Evolutionary conservation across 1,140 invertebrate genomes (phyloP).

Genomic region (Zaprionus davidi): DNA sequence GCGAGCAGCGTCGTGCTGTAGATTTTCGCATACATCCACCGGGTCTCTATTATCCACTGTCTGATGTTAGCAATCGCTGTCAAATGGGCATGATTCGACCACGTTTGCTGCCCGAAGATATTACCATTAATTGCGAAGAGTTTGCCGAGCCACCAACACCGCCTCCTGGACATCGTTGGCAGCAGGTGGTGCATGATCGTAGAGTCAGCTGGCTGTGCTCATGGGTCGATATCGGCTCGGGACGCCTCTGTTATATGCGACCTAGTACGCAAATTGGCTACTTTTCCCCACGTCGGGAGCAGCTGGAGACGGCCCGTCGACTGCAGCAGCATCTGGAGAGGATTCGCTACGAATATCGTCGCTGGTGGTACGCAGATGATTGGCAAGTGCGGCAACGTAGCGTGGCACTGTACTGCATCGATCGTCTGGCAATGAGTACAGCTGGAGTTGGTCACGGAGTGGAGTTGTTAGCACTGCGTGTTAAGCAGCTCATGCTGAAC

Average conservation of each 20-base stretch:
- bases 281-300: neutral
- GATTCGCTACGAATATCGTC: conserved; percentile 2
- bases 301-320: conserved; percentile 19
- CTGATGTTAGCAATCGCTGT: too few relatives aligned
- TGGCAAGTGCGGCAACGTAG: conserved; percentile 10
- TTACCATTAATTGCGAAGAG: conserved; percentile 17
- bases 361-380: neutral
- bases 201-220: conserved; percentile 13
- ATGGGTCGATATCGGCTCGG: conserved; percentile 8
- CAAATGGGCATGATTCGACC: conserved; percentile 20
- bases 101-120: conserved; percentile 29
- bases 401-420: conserved; percentile 27
- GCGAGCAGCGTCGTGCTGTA: neutral
- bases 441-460: neutral
- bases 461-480: neutral
- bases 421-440: conserved; percentile 9
- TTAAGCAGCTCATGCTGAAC: neutral
- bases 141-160: neutral
- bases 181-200: conserved; percentile 15
- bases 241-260: neutral
- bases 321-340: neutral
- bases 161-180: conserved; percentile 15
- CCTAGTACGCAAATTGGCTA: neutral
- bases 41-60: neutral
- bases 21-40: conserved; percentile 10